These are phyloP conservation scores for Rugalucina vietnamica DNA, from an alignment of 2,888 invertebrate genomes.

Conservation along the genomic window DNA sequence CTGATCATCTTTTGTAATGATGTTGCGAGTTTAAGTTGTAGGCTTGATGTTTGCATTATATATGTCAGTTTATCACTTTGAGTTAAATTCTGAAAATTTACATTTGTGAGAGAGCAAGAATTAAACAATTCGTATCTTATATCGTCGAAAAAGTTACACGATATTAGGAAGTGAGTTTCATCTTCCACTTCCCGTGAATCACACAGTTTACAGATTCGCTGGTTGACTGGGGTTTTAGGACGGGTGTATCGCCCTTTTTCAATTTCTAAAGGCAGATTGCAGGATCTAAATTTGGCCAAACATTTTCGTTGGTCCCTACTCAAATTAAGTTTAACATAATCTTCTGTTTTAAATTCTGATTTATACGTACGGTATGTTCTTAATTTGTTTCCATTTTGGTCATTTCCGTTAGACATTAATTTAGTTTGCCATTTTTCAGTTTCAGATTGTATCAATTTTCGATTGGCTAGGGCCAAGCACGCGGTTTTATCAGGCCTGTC, in stretches of 20 bases:
- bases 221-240: neutral
- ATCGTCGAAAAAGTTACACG: neutral
- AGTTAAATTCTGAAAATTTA: too few species aligned
- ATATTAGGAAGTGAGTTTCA: neutral
- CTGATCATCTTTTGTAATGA: too few species aligned
- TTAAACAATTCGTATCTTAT: too few species aligned
- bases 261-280: neutral
- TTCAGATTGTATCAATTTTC: neutral
- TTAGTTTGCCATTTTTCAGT: neutral
- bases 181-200: neutral
- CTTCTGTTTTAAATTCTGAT: neutral
- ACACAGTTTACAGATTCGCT: neutral
- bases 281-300: too few species aligned
- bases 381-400: neutral
- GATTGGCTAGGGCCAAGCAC: neutral
- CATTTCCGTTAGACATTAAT: neutral
- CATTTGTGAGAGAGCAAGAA: too few species aligned
- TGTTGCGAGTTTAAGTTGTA: too few species aligned
- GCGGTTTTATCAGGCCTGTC: neutral
- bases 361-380: neutral
- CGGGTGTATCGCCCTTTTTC: neutral
- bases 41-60: too few species aligned
- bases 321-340: neutral
- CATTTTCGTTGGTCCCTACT: constrained; percentile 1
- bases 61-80: too few species aligned